Base-by-base conservation (phyloP, 2,113 vertebrate species). In the Pao palembangensis region DNA sequence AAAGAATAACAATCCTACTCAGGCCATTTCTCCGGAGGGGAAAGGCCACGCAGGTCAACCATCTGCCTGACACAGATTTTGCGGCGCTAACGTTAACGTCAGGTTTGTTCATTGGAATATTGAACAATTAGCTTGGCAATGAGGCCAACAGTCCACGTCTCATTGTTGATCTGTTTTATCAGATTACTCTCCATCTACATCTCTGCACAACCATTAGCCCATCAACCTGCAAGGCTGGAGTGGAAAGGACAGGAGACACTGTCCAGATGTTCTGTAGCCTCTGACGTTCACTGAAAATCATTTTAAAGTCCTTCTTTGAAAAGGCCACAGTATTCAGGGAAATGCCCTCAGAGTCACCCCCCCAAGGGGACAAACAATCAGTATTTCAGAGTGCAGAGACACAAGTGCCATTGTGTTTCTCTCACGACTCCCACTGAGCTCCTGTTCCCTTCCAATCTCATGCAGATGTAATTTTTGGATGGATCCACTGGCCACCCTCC, bases 381-480 rank as follows among this genome's bases (percentile, higher is more conserved):
- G 47, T 18, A 47, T 58, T 69, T 31, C 56, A 48, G 64, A 64
- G 14, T 12, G 34, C 13, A 73, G 53, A 43, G 19, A 31, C 28
- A 6, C 8, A 43, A 67, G 63, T 20, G 77, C 71, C 79, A 82
- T 82, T 78, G 80, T 67, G 58, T 12, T 42, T 43, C 51, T 64
- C 48, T 49, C 8, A 65, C 42, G 12, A 55, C 71, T 67, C 65
- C 69, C 51, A 53, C 52, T 56, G 63, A 56, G 64, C 42, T 60
- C 18, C 23, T 23, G n/a, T 28, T 59, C 44, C 57, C 55, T 25
- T 69, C 58, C 72, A 67, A 81, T 76, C 41, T 53, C 73, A 86
- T 86, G 85, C 77, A 79, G 85, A 87, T 86, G 77, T 64, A 73
- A 80, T 86, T 80, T 67, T 56, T 54, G 67, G 69, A 64, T 56